A percentile compares a stretch with the other conserved stretches of the same genome.
These are phyloP conservation scores for Mustela erminea DNA, from an alignment of 2,797 vertebrate species.

Conservation along the genomic window DNA sequence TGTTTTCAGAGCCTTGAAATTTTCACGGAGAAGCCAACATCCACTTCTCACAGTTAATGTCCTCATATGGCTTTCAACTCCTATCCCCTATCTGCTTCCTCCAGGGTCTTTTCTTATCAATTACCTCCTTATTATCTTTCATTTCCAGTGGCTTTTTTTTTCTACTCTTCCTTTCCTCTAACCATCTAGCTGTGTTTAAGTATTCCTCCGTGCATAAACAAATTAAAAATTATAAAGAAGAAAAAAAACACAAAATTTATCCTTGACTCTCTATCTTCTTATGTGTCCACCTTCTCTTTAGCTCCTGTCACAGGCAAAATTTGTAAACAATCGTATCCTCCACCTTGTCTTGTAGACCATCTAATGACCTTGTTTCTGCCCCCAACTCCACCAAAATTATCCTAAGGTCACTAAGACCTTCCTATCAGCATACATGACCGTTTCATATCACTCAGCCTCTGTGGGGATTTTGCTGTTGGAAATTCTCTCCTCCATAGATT, in stretches of 20 bases:
- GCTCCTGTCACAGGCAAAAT: not conserved
- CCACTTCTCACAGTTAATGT: not conserved
- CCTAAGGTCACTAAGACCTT: not conserved
- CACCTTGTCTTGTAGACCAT: not conserved
- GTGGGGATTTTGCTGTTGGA: too few relatives aligned
- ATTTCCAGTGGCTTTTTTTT: not conserved
- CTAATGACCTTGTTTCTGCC: not conserved
- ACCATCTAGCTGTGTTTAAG: not conserved
- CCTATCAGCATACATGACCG: rapidly evolving
- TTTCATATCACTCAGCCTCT: too few relatives aligned
- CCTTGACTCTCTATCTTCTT: not conserved
- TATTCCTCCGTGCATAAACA: not conserved
- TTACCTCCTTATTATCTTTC: not conserved
- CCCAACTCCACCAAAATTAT: not conserved
- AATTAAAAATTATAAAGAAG: not conserved
- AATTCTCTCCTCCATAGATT: not conserved
- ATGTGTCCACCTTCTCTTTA: not conserved
- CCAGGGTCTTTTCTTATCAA: constrained; percentile 32
- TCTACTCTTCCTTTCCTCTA: not conserved
- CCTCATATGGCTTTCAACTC: not conserved
- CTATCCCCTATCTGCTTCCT: constrained; percentile 50
- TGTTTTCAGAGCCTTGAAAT: not conserved
- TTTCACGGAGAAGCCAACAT: not conserved
- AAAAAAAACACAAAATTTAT: not conserved
- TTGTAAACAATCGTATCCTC: not conserved